These are phyloP conservation scores for Suricata suricatta DNA, from an alignment of 2,113 vertebrate species.

Conservation along the genomic window DNA sequence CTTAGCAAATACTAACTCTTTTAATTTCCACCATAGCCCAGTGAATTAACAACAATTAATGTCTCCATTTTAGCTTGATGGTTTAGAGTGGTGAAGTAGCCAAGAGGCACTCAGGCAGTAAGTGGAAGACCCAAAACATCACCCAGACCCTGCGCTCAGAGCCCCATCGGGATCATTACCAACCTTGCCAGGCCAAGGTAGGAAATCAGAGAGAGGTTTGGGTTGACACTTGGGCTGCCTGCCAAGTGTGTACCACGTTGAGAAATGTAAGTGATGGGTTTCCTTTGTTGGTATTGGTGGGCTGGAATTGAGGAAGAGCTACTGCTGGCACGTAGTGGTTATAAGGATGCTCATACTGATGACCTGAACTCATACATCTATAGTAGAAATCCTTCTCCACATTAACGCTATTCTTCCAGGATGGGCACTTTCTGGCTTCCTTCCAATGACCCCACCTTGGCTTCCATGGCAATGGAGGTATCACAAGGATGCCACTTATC, in stretches of 20 bases:
- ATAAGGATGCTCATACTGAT: too few species aligned
- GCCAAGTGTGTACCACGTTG: too few species aligned
- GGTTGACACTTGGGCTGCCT: background rate
- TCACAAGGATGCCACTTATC: background rate
- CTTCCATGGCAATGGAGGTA: background rate
- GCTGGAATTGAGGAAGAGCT: background rate
- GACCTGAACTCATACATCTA: background rate
- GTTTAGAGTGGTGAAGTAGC: background rate
- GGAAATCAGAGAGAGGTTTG: background rate
- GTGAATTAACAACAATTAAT: background rate
- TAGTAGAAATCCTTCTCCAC: accelerated
- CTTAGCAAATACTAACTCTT: background rate
- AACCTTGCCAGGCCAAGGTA: background rate
- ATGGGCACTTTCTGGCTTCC: background rate
- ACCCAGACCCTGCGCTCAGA: background rate
- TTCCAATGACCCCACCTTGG: background rate
- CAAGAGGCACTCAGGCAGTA: background rate
- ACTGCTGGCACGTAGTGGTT: too few species aligned
- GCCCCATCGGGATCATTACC: background rate
- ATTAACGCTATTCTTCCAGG: background rate
- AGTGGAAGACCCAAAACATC: background rate
- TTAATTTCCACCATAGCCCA: background rate
- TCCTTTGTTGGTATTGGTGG: background rate
- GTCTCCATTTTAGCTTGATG: background rate
- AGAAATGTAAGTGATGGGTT: background rate